These are phyloP conservation scores for Morelia viridis DNA, from an alignment of 2,797 vertebrate species.

Conservation along the genomic window DNA sequence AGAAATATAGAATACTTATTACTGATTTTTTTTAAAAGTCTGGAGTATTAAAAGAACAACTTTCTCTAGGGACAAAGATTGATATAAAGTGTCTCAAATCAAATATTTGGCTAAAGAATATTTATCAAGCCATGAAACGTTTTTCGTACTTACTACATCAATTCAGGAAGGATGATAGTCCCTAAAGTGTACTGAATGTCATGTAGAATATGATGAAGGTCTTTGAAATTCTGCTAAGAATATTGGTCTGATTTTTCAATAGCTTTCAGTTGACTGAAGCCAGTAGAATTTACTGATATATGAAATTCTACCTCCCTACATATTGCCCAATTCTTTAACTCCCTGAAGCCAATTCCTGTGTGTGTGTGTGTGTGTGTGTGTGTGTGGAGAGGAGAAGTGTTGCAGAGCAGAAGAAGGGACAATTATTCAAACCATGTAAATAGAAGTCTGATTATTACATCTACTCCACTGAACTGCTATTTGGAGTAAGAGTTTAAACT, in stretches of 20 bases:
- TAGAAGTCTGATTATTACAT: not conserved
- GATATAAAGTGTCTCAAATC: conserved; percentile 46
- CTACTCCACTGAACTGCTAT: not conserved
- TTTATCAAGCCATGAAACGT: conserved; percentile 35
- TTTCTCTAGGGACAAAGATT: conserved; percentile 33
- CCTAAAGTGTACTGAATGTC: conserved; percentile 21
- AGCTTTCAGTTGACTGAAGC: conserved; percentile 9
- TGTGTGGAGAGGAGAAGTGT: too few relatives aligned
- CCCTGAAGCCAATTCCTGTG: not conserved
- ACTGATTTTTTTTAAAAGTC: conserved; percentile 16
- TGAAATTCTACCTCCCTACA: not conserved
- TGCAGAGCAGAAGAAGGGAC: too few relatives aligned
- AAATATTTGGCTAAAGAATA: conserved; percentile 46
- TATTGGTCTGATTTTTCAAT: conserved; percentile 22
- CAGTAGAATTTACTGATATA: not conserved
- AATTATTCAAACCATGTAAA: too few relatives aligned
- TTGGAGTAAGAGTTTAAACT: not conserved
- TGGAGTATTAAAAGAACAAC: conserved; percentile 29
- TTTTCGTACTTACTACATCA: conserved; percentile 39
- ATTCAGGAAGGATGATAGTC: conserved; percentile 37
- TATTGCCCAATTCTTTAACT: not conserved
- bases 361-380: too few relatives aligned
- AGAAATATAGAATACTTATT: conserved; percentile 47
- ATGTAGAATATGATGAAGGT: not conserved
- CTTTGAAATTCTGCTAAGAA: conserved; percentile 10